These are phyloP conservation scores for Pipa parva DNA, from an alignment of 2,113 vertebrate genomes.

Conservation along the genomic window DNA sequence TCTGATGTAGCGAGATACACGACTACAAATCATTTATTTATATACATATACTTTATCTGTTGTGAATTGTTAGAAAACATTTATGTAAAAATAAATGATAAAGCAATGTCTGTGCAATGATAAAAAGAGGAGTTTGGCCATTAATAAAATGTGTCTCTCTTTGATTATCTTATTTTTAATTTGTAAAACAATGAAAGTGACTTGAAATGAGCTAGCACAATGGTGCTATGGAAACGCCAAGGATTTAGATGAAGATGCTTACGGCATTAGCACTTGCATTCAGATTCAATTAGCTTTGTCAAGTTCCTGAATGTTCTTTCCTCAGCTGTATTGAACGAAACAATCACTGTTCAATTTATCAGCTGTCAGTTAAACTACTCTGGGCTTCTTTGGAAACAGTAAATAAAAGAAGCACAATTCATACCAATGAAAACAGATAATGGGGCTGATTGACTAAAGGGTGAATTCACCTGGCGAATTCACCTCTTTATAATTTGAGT, in stretches of 20 bases:
- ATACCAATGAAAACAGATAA: background rate
- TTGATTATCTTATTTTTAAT: background rate
- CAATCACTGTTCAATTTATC: slow-evolving; percentile 27
- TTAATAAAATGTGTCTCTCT: background rate
- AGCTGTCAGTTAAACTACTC: slow-evolving; percentile 24
- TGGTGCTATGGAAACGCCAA: background rate
- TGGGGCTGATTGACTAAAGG: too few relatives aligned
- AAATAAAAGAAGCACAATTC: slow-evolving; percentile 1
- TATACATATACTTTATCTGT: too few relatives aligned
- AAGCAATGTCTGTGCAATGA: background rate
- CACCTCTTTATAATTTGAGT: too few relatives aligned
- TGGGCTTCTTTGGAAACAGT: slow-evolving; percentile 23
- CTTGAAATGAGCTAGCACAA: background rate
- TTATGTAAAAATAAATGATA: slow-evolving; percentile 7
- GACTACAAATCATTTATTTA: too few relatives aligned
- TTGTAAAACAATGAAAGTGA: background rate
- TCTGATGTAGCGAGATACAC: too few relatives aligned
- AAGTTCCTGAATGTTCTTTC: slow-evolving; percentile 24
- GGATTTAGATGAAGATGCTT: slow-evolving; percentile 22
- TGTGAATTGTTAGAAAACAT: too few relatives aligned
- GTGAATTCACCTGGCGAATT: too few relatives aligned
- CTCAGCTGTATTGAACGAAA: slow-evolving; percentile 20
- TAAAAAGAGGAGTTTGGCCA: background rate
- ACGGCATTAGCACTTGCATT: slow-evolving; percentile 16
- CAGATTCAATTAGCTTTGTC: slow-evolving; percentile 22